Evolutionary conservation across 2,113 vertebrate species (phyloP).

Genomic region (Irena cyanogastra): DNA sequence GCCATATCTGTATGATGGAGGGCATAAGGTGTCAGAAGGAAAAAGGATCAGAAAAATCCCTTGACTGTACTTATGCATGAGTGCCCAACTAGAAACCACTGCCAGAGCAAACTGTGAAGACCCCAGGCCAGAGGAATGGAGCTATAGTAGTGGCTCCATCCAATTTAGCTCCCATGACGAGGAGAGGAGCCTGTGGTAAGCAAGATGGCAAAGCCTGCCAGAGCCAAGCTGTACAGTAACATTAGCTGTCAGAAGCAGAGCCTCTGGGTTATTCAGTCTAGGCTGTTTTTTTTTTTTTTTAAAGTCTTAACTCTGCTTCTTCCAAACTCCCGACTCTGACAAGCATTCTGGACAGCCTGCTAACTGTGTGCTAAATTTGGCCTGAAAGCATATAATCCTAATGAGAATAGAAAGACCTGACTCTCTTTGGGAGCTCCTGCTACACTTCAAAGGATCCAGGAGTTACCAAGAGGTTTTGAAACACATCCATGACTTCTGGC

Average conservation of each 20-base stretch:
- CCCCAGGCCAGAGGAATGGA: not conserved
- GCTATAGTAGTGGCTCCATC: not conserved
- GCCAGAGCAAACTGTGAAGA: not conserved
- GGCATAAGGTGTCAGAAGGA: not conserved
- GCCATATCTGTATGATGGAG: not conserved
- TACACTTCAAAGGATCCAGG: slow-evolving; percentile 27
- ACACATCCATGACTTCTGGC: slow-evolving; percentile 43
- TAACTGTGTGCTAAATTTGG: slow-evolving; percentile 40
- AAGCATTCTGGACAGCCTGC: slow-evolving; percentile 9
- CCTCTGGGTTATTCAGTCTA: not conserved
- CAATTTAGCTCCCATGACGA: not conserved
- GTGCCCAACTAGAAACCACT: not conserved
- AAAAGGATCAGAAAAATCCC: not conserved
- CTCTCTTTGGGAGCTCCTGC: not conserved
- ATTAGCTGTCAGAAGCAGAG: not conserved
- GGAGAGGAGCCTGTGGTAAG: not conserved
- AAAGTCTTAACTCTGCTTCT: not conserved
- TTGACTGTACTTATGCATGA: rapidly evolving
- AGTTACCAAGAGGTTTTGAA: slow-evolving; percentile 30
- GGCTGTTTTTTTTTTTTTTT: not conserved
- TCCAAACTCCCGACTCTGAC: slow-evolving; percentile 1
- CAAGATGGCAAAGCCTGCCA: not conserved
- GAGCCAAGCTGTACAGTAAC: not conserved
- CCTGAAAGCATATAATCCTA: slow-evolving; percentile 37
- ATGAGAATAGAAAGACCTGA: slow-evolving; percentile 38